phyloP scores from a whole-genome alignment of 2,113 vertebrate species.

The Lucifuga dentata region DNA sequence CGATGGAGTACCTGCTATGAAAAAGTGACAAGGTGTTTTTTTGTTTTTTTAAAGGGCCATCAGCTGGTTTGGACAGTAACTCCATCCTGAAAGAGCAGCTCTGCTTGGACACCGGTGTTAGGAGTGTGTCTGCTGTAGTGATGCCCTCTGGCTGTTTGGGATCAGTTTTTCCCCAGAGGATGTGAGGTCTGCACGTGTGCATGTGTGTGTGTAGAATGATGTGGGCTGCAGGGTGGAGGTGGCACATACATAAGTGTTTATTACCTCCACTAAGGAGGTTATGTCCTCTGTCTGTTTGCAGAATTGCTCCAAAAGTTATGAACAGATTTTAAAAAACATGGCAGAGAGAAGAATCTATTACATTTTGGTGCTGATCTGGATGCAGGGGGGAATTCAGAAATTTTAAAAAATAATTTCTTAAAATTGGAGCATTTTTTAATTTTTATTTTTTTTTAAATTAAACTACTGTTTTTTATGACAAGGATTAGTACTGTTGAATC shows the following conservation, averaged over 20 bases:
- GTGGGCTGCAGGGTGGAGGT: constrained; percentile 13
- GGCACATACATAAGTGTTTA: constrained; percentile 25
- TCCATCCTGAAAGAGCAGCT: constrained; percentile 67
- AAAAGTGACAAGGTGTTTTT: constrained; percentile 70
- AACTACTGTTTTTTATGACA: too few relatives aligned
- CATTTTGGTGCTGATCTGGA: too few relatives aligned
- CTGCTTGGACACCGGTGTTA: constrained; percentile 67
- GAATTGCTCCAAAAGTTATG: too few relatives aligned
- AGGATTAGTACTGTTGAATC: too few relatives aligned
- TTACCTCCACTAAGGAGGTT: background rate
- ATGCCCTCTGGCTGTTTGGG: constrained; percentile 74
- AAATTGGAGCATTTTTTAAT: too few relatives aligned
- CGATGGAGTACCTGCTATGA: constrained; percentile 56
- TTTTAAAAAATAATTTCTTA: too few relatives aligned
- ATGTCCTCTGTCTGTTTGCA: background rate
- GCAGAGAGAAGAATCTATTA: too few relatives aligned
- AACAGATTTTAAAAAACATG: too few relatives aligned
- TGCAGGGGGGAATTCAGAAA: too few relatives aligned
- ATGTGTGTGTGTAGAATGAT: constrained; percentile 19
- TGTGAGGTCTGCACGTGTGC: constrained; percentile 25
- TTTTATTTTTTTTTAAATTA: too few relatives aligned
- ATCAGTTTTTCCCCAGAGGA: constrained; percentile 72
- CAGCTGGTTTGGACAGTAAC: constrained; percentile 57
- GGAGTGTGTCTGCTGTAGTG: constrained; percentile 71
- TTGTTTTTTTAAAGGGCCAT: constrained; percentile 70